A percentile compares a stretch with the other conserved stretches of the same genome.
These are phyloP conservation scores for Aleiodes testaceus DNA, from an alignment of 2,888 invertebrate species.

Conservation along the genomic window DNA sequence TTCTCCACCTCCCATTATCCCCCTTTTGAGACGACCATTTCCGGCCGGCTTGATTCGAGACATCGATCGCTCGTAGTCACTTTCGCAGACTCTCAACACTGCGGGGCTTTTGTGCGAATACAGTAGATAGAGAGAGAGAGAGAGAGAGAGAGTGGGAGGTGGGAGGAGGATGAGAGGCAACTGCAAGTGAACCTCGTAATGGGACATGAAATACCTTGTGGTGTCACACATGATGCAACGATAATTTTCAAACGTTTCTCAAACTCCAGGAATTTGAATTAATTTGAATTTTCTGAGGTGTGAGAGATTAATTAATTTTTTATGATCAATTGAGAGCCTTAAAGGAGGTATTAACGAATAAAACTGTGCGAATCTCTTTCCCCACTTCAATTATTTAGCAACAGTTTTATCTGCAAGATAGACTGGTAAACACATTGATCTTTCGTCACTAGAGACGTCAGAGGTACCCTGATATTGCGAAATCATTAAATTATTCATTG, in stretches of 20 bases:
- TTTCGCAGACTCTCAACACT: slow-evolving; percentile 31
- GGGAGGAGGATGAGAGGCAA: neutral
- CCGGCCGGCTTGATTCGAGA: slow-evolving; percentile 19
- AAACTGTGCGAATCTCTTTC: neutral
- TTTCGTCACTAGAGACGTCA: neutral
- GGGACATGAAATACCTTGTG: slow-evolving; percentile 40
- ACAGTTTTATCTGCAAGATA: too few relatives aligned
- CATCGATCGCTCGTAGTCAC: slow-evolving; percentile 33
- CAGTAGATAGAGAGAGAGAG: slow-evolving; percentile 6
- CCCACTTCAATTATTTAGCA: too few relatives aligned
- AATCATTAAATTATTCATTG: slow-evolving; percentile 13
- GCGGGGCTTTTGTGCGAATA: slow-evolving; percentile 24
- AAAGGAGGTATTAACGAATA: too few relatives aligned
- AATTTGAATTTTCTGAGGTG: neutral
- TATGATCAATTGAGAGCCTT: too few relatives aligned
- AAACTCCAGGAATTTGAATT: neutral
- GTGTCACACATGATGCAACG: slow-evolving; percentile 32
- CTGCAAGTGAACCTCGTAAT: slow-evolving; percentile 22
- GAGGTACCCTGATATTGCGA: neutral
- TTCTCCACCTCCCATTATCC: slow-evolving; percentile 17
- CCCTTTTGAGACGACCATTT: slow-evolving; percentile 30
- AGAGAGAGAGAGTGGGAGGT: neutral
- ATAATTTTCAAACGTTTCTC: neutral
- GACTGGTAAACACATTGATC: neutral
- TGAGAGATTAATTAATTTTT: too few relatives aligned